Base-by-base conservation (phyloP, 1,140 invertebrate genomes). In the Neodiprion lecontei region DNA sequence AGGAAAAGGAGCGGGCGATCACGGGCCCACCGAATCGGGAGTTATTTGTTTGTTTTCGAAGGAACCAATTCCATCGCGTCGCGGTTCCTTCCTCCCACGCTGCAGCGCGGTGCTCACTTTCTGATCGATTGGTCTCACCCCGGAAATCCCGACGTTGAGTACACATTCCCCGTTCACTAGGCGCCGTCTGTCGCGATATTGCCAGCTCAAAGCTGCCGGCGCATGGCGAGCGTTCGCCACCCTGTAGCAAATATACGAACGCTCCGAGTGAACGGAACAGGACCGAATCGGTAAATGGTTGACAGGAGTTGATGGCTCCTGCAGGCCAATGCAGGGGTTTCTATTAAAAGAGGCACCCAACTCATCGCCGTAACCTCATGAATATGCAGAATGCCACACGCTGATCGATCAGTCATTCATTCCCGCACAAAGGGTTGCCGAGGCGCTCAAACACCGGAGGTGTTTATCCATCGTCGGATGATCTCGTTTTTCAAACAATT, bases 181-280 rank as follows among this genome's bases (percentile, higher is more conserved):
- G 28, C 28, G 28, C 28, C 28, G 28, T 40, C 28, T 40, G 28
- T 40, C 28, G 28, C 28, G 28, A 40, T 40, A 40, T 40, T 40
- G 28, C 28, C 28, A 40, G 28, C 28, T 40, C 28, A 40, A 72
- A 77, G 80, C 80, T 69, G 76, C 74, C 50, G 70, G 50, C 70
- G 12, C 1, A 65, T 65, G 81, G 79, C 83, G 83, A 81, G 84
- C 81, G 84, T 80, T 40, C 28, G 28, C 28, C 28, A 40, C 7
- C 12, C 12, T 65, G 12, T 61, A 65, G 61, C 12, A 17, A 65
- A 65, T 21, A 7, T 69, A 53, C 70, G 7, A 73, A 69, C 28
- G 67, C 23, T 77, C 67, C 67, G 74, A 8, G n/a, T 23, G 21
- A 69, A 47, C 67, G 10, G 67, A 21, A 69, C 67, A 69, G 28